Evolutionary conservation across 2,797 vertebrate species (phyloP).

Genomic region (Periparus ater): DNA sequence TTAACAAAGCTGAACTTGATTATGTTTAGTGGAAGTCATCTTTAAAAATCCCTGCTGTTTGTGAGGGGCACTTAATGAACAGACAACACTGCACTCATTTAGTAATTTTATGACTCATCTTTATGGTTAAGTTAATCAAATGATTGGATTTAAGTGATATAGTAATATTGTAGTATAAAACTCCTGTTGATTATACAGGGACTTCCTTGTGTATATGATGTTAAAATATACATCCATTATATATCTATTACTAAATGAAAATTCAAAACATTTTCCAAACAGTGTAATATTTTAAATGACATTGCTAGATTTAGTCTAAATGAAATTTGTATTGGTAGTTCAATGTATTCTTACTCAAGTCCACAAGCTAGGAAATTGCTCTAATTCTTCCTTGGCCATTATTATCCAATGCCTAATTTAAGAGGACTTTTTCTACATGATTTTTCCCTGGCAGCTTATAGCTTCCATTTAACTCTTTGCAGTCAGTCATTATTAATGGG

Average conservation of each 20-base stretch:
- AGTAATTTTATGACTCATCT: background rate
- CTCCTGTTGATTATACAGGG: background rate
- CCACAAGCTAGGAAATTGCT: background rate
- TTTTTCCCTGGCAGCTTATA: background rate
- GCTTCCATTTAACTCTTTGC: background rate
- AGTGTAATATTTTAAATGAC: background rate
- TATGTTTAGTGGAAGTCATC: background rate
- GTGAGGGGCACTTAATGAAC: accelerated
- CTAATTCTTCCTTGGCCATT: background rate
- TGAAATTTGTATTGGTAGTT: background rate
- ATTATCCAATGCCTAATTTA: background rate
- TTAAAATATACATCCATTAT: background rate
- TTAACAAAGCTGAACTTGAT: background rate
- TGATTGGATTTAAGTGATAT: background rate
- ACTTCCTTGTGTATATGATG: background rate
- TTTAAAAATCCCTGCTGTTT: background rate
- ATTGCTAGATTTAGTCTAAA: background rate
- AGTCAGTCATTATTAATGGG: background rate
- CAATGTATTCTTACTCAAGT: background rate
- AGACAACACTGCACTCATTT: accelerated
- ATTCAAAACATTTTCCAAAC: background rate
- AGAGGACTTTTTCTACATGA: background rate
- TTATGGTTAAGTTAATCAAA: background rate
- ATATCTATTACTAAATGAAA: background rate
- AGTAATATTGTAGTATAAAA: background rate